Base-by-base conservation (phyloP, 2,797 vertebrate genomes). In the Echiichthys vipera region DNA sequence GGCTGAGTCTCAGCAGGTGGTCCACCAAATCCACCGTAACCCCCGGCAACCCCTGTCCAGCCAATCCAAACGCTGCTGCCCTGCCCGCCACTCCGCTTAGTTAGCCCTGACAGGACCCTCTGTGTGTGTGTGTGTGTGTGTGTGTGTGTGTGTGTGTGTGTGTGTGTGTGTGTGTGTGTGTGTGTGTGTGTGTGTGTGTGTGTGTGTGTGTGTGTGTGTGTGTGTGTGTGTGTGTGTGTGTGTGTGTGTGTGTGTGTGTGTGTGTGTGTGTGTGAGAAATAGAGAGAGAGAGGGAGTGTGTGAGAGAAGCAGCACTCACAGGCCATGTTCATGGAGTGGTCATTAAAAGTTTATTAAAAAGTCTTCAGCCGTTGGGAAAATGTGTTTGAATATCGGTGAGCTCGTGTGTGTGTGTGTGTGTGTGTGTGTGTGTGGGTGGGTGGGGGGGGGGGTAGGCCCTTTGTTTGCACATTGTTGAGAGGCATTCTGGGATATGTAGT, bases 21-120 rank as follows among this genome's bases (percentile, higher is more conserved):
- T 96, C 96, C 96, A 91, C 93, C 94, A 97, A 99, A 98, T 98
- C 96, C 95, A 97, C 96, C 94, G 94, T 97, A 96, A 98, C 97
- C 97, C 94, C 77, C 90, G 40, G 88, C 90, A 91, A 91, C 91
- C 91, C 63, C 89, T 89, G 90, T 91, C 89, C 89, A 88, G 86
- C 91, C 92, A 91, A 93, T 92, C 90, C 87, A 87, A 84, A 82
- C 1, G 85, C 85, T 71, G 83, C 70, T 71, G 83, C 70, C 65
- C 78, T 67, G 65, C 67, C 75, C 24, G 62, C 85, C 84, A 88
- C 87, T 87, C 79, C 40, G 79, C 83, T 90, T 90, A 90, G 90
- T 92, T 88, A 80, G 88, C 81, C 73, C 84, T 84, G 89, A 89
- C 88, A 90, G 83, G 83, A 80, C 57, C 59, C 49, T 72, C 3